phyloP scores from a whole-genome alignment of 2,888 invertebrate genomes.

The Parascotia fuliginaria region DNA sequence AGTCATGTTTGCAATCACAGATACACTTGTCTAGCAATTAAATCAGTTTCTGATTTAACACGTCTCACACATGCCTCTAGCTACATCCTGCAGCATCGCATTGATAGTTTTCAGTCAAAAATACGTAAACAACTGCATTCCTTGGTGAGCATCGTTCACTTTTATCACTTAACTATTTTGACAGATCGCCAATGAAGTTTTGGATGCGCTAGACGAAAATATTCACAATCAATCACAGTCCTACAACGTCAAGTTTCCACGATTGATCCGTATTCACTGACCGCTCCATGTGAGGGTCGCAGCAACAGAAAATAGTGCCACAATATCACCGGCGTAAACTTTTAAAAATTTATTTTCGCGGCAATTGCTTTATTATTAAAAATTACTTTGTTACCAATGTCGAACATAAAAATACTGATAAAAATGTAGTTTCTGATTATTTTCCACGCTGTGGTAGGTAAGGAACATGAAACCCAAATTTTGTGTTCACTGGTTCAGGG shows the following conservation, averaged over 20 bases:
- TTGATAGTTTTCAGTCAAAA: conserved; percentile 61
- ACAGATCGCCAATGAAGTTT: conserved; percentile 58
- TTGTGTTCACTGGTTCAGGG: conserved; percentile 84
- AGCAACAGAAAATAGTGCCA: conserved; percentile 61
- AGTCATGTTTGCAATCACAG: conserved; percentile 61
- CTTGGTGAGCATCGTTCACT: conserved; percentile 58
- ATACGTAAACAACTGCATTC: conserved; percentile 70
- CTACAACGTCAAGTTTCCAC: conserved; percentile 46
- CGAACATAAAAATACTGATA: conserved; percentile 32
- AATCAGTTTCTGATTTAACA: conserved; percentile 25
- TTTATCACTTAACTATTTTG: conserved; percentile 69
- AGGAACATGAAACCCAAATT: conserved; percentile 84
- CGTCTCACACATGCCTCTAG: conserved; percentile 40
- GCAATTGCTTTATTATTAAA: conserved; percentile 43
- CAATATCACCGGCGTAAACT: conserved; percentile 57
- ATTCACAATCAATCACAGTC: conserved; percentile 39
- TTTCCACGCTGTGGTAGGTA: conserved; percentile 66
- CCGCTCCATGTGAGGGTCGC: conserved; percentile 59
- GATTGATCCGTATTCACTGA: conserved; percentile 39
- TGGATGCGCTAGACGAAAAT: conserved; percentile 40
- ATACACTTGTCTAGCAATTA: conserved; percentile 16
- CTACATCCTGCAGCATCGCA: conserved; percentile 71
- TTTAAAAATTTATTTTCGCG: conserved; percentile 64
- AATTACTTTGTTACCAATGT: conserved; percentile 30
- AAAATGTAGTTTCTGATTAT: conserved; percentile 58